Conservation (phyloP, 2,888 invertebrate species). For the Erynnis tages region DNA sequence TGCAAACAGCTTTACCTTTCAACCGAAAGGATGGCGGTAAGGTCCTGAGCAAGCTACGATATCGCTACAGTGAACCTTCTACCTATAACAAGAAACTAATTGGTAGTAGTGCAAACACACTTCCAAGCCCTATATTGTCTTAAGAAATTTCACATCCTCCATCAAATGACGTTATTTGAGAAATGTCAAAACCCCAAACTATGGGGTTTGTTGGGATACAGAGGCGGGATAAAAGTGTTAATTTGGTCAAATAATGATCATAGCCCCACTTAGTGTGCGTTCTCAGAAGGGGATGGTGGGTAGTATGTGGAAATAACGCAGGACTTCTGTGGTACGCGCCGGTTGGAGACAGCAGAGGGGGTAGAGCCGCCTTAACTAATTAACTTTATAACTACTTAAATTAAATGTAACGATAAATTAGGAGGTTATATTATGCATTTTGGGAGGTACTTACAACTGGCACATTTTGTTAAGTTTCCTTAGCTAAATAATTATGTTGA, state of each 20-base stretch:
- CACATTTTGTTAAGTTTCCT: too few species aligned
- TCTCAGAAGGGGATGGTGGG: slow-evolving; percentile 66
- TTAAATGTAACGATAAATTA: too few species aligned
- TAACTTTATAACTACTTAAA: too few species aligned
- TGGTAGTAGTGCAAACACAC: too few species aligned
- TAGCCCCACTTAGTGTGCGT: slow-evolving; percentile 72
- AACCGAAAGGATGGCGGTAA: too few species aligned
- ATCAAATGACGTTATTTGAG: neutral
- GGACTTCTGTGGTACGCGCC: slow-evolving; percentile 72
- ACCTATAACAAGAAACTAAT: too few species aligned
- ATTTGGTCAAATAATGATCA: slow-evolving; percentile 76
- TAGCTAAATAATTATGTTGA: too few species aligned
- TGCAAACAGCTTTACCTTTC: neutral
- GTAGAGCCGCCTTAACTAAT: slow-evolving; percentile 38
- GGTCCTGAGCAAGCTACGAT: too few species aligned
- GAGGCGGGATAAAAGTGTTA: slow-evolving; percentile 56
- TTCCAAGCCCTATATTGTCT: too few species aligned
- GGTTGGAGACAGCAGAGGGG: slow-evolving; percentile 31
- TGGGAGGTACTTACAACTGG: too few species aligned
- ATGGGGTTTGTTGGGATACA: neutral
- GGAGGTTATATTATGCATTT: too few species aligned
- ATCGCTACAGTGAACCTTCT: too few species aligned
- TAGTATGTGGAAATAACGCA: slow-evolving; percentile 63
- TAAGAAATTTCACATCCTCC: neutral
- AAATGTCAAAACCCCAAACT: slow-evolving; percentile 3